phyloP scores from a whole-genome alignment of 2,113 vertebrate genomes.

The Strigops habroptila region DNA sequence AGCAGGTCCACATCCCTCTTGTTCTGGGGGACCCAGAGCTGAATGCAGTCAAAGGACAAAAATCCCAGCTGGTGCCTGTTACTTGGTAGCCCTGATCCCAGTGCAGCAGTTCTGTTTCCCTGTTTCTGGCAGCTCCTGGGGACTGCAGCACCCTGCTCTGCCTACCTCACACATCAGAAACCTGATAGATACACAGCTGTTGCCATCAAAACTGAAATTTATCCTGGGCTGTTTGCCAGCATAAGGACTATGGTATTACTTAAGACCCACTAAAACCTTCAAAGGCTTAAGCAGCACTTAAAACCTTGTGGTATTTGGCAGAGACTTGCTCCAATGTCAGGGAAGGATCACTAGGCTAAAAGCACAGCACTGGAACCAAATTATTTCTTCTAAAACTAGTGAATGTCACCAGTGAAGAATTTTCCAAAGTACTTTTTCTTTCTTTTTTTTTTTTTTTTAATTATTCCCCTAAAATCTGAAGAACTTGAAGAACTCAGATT shows the following conservation, averaged over 20 bases:
- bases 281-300: background rate
- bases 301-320: background rate
- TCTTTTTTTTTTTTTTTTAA: background rate
- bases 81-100: background rate
- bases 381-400: background rate
- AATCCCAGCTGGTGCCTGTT: background rate
- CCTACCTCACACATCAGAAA: background rate
- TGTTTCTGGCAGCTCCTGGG: background rate
- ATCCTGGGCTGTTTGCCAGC: background rate
- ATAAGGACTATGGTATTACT: background rate
- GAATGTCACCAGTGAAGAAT: background rate
- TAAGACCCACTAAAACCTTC: constrained; percentile 17
- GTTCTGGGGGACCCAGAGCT: background rate
- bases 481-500: background rate
- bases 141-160: background rate
- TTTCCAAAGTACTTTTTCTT: background rate
- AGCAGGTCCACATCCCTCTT: background rate
- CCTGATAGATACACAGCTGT: constrained; percentile 17
- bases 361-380: background rate
- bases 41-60: background rate
- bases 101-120: background rate
- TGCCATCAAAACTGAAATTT: constrained; percentile 24
- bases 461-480: background rate
- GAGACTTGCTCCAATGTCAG: background rate
- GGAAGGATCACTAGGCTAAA: background rate